Percentiles rank a stretch among this genome's conserved stretches.
These are phyloP conservation scores for Chaetodon auriga DNA, from an alignment of 2,113 vertebrate genomes.

Conservation along the genomic window DNA sequence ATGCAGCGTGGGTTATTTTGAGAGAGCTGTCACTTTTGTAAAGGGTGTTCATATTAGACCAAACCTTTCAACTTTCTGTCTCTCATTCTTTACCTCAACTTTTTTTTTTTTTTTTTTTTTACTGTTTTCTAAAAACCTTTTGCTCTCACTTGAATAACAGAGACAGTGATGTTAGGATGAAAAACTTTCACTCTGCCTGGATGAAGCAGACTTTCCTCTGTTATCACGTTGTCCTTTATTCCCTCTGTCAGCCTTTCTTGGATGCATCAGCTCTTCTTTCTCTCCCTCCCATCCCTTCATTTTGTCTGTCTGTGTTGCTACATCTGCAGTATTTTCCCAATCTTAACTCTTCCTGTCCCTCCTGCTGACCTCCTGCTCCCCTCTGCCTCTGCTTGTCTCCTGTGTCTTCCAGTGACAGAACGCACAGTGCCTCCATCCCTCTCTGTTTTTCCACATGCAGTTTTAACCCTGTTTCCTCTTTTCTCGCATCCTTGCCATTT, in stretches of 20 bases:
- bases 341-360: neutral
- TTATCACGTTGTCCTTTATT: neutral
- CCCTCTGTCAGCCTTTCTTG: neutral
- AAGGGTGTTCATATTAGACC: neutral
- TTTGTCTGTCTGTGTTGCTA: neutral
- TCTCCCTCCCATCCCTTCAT: neutral
- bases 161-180: neutral
- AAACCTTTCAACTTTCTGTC: neutral
- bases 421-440: neutral
- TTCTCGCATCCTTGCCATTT: conserved; percentile 20
- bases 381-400: neutral
- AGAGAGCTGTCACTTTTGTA: neutral
- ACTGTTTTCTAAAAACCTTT: neutral
- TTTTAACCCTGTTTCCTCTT: conserved; percentile 36
- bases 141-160: neutral
- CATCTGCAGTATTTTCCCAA: neutral
- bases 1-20: neutral
- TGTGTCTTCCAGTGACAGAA: conserved; percentile 9
- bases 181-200: neutral
- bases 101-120: no score
- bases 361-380: conserved; percentile 5
- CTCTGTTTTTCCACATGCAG: conserved; percentile 21
- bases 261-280: neutral
- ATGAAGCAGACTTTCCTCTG: neutral
- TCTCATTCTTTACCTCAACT: neutral